Evolutionary conservation across 2,797 vertebrate species (phyloP).

Genomic region (Bufotes viridis): DNA sequence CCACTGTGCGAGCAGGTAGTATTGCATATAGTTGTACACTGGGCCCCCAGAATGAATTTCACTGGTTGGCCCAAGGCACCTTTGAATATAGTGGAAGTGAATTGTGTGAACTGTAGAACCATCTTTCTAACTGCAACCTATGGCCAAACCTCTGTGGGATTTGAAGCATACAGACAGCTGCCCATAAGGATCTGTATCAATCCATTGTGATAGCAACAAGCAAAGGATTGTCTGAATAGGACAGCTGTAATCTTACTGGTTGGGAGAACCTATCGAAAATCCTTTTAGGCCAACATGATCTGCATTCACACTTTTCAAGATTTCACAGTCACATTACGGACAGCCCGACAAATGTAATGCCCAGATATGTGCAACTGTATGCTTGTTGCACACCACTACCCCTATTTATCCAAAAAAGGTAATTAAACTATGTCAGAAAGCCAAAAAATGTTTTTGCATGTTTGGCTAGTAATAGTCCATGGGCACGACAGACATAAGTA

Average conservation of each 20-base stretch:
- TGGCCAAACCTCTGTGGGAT: not conserved
- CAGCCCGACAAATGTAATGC: not conserved
- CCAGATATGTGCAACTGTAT: not conserved
- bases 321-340: not conserved
- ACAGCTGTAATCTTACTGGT: slow-evolving; percentile 15
- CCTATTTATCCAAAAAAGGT: no score
- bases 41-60: no score
- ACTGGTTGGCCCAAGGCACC: no score
- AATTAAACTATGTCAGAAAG: no score
- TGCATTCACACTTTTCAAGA: not conserved
- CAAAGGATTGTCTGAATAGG: slow-evolving; percentile 1
- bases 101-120: not conserved
- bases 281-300: no score
- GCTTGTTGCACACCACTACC: not conserved
- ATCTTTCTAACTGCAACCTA: not conserved
- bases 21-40: no score
- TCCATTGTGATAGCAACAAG: slow-evolving; percentile 36
- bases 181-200: slow-evolving; percentile 13
- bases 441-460: no score
- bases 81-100: not conserved
- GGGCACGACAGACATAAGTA: no score
- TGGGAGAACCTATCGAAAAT: not conserved
- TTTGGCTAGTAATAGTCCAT: no score
- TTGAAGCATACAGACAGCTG: slow-evolving; percentile 37
- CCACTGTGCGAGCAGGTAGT: no score